phyloP scores from a whole-genome alignment of 2,888 invertebrate species.

The Gryllus longicercus region DNA sequence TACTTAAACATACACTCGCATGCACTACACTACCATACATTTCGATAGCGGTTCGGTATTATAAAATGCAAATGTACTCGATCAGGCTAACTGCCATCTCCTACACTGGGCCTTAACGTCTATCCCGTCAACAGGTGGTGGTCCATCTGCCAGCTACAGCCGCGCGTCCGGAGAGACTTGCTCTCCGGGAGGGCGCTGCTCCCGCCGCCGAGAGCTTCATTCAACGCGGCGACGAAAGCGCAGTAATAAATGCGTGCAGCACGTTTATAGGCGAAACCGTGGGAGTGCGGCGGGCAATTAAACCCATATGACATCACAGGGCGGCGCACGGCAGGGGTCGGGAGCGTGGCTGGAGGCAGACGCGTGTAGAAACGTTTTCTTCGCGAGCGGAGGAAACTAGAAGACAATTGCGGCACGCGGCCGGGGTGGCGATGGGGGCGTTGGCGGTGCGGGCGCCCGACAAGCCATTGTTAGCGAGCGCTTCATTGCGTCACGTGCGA shows the following conservation, averaged over 20 bases:
- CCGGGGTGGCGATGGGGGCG: background rate
- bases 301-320: background rate
- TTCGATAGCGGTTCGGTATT: too few relatives aligned
- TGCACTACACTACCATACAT: too few relatives aligned
- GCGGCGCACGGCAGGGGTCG: background rate
- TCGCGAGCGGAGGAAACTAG: background rate
- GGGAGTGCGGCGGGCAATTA: background rate
- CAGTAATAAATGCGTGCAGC: conserved; percentile 8
- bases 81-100: too few relatives aligned
- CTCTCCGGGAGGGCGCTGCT: background rate
- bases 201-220: background rate
- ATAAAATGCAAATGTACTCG: too few relatives aligned
- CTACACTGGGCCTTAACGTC: too few relatives aligned
- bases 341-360: background rate
- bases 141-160: too few relatives aligned
- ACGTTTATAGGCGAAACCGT: conserved; percentile 8
- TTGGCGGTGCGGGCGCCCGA: background rate
- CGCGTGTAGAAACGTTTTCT: conserved; percentile 17
- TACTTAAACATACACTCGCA: too few relatives aligned
- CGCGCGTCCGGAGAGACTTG: too few relatives aligned
- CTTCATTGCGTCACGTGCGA: background rate
- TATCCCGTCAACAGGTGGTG: too few relatives aligned
- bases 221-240: background rate
- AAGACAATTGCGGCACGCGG: background rate
- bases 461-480: background rate